Percentiles rank a stretch among this genome's conserved stretches.
phyloP scores from a whole-genome alignment of 2,888 invertebrate genomes.

The Leucoma salicis region DNA sequence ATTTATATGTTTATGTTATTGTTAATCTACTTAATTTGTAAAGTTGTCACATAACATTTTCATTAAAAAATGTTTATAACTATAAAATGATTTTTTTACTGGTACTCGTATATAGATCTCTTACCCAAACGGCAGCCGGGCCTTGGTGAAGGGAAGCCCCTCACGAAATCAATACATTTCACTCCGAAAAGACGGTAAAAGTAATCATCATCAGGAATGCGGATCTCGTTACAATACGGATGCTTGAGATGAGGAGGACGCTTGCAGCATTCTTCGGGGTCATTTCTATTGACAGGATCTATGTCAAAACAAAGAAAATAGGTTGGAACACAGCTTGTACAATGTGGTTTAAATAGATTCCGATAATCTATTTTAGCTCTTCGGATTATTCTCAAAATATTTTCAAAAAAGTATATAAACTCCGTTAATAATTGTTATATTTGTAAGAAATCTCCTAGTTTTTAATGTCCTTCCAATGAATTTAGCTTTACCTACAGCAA shows the following conservation, averaged over 20 bases:
- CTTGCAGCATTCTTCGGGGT: conserved; percentile 95
- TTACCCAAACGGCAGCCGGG: conserved; percentile 93
- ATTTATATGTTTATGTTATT: too few relatives aligned
- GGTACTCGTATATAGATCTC: conserved; percentile 21
- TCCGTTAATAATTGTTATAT: too few relatives aligned
- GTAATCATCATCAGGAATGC: conserved; percentile 94
- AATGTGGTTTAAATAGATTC: too few relatives aligned
- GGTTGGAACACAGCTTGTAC: background rate
- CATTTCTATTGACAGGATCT: conserved; percentile 93
- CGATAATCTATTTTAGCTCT: too few relatives aligned
- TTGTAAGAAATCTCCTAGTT: too few relatives aligned
- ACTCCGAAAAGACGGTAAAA: conserved; percentile 93
- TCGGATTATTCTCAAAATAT: too few relatives aligned
- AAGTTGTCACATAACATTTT: too few relatives aligned
- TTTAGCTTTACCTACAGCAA: too few relatives aligned
- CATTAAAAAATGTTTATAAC: too few relatives aligned
- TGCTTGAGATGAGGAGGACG: conserved; percentile 91
- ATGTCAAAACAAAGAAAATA: conserved; percentile 49
- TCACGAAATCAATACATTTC: conserved; percentile 94
- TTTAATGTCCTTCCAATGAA: too few relatives aligned
- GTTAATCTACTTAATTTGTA: too few relatives aligned
- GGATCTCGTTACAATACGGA: conserved; percentile 95
- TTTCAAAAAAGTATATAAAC: too few relatives aligned
- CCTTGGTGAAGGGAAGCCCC: conserved; percentile 92
- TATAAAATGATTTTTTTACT: background rate